Evolutionary conservation across 1,140 invertebrate species (phyloP), one percentile per base, ranked within the genome.

Genomic region (Euborellia annulipes): DNA sequence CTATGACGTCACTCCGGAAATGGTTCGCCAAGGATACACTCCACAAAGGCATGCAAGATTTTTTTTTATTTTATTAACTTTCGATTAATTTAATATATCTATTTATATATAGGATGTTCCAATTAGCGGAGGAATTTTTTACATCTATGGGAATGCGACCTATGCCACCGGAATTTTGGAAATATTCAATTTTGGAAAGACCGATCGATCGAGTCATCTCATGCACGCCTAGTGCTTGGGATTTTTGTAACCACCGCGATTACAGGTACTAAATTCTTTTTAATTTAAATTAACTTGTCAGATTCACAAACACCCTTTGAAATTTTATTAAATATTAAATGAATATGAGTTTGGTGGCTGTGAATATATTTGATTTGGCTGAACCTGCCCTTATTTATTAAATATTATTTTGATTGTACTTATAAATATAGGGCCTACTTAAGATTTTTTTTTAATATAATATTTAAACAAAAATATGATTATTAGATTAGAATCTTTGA

Each of bases 171-270:
- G 79, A 82, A 65, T 86, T 86, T 65, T 86, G 83, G 83, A 69
- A 73, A 23, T 70, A 72, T n/a, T 85, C 82, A 0, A 69, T 88
- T 64, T 64, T 86, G 21, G 75, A 76, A 47, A 73, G 77, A 50
- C 82, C 82, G 0, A 57, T 69, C n/a, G 73, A 83, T 39, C 64
- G 78, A 52, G 73, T 79, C 47, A 74, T 82, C 0, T 78, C 83
- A 44, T 93, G 89, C 54, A 85, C 85, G 21, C 75, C 88, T 1
- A 86, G 84, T 47, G 86, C 87, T 2, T 88, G 82, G 79, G 87
- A 92, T 64, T 85, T 91, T 63, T 89, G 80, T 56, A 84, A 88
- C 56, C 66, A 71, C 52, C 70, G 79, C 20, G 85, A 90, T 61
- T 87, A 78, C 57, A 76, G 82, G 82, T 83, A 55, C n/a, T n/a